A percentile compares a stretch with the other conserved stretches of the same genome.
Conservation (phyloP, 2,113 vertebrate genomes). For the Gulo gulo region DNA sequence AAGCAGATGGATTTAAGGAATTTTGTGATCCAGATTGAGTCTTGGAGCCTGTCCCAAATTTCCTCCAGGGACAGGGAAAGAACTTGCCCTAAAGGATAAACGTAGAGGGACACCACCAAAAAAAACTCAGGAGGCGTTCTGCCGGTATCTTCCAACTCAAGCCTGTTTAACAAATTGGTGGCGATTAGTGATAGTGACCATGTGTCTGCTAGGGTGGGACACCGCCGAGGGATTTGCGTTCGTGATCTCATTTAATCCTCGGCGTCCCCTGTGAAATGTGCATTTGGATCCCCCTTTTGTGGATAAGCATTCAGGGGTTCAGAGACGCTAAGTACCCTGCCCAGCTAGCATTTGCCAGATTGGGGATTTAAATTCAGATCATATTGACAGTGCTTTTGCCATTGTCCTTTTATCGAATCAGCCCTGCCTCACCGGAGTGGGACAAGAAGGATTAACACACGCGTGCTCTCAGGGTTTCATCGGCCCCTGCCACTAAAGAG, state of each 20-base stretch:
- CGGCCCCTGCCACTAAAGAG: not conserved
- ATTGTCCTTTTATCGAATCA: not conserved
- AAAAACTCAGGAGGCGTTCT: not conserved
- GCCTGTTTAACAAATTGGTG: not conserved
- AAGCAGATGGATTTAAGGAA: not conserved
- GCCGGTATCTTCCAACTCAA: not conserved
- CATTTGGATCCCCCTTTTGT: not conserved
- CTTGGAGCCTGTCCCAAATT: not conserved
- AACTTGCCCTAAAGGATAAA: not conserved
- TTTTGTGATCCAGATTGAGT: not conserved
- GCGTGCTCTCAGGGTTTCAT: rapidly evolving
- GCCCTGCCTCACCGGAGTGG: rapidly evolving
- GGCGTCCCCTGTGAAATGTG: not conserved
- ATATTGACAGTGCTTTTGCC: not conserved
- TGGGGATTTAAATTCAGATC: not conserved
- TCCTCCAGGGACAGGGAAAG: not conserved
- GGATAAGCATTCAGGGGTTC: not conserved
- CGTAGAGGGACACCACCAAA: not conserved
- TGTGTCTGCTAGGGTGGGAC: not conserved
- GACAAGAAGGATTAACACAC: not conserved
- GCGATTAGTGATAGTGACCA: not conserved
- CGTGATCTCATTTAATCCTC: not conserved
- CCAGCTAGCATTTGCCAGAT: not conserved
- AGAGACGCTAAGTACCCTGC: not conserved
- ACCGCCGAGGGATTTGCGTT: rapidly evolving